A percentile compares a stretch with the other conserved stretches of the same genome.
Conservation (phyloP, 2,113 vertebrate species). For the Bufo bufo region DNA sequence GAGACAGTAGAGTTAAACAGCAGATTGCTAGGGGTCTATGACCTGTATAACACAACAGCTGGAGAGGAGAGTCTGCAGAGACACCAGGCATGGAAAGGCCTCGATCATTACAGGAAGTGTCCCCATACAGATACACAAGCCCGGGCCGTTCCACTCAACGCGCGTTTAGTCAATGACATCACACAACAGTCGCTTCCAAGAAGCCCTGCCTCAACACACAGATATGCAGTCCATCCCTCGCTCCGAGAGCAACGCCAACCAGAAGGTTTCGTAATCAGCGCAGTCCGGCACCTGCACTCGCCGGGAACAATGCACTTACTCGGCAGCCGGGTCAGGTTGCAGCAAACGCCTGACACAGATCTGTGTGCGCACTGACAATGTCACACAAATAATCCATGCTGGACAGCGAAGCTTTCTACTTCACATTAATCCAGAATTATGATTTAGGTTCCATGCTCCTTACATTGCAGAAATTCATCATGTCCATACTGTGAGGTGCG, state of each 20-base stretch:
- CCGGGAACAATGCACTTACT: slow-evolving; percentile 5
- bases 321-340: slow-evolving; percentile 23
- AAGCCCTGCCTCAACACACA: slow-evolving; percentile 50
- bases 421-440: background rate
- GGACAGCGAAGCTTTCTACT: background rate
- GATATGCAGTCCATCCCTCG: slow-evolving; percentile 24
- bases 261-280: slow-evolving; percentile 37
- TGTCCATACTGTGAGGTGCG: background rate
- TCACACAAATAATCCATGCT: background rate
- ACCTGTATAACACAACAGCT: slow-evolving; percentile 48
- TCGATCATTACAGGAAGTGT: slow-evolving; percentile 44
- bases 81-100: slow-evolving; percentile 32
- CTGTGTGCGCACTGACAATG: background rate
- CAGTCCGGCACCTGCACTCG: slow-evolving; percentile 16
- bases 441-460: background rate
- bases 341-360: background rate
- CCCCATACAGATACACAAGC: slow-evolving; percentile 21
- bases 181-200: slow-evolving; percentile 39
- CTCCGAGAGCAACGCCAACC: slow-evolving; percentile 32
- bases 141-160: slow-evolving; percentile 15
- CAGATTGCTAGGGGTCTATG: slow-evolving; percentile 26
- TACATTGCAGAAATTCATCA: background rate
- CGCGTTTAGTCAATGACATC: slow-evolving; percentile 47
- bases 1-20: slow-evolving; percentile 28
- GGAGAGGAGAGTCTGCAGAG: slow-evolving; percentile 42